These are phyloP conservation scores for Sussaba pulchella DNA, from an alignment of 2,888 invertebrate genomes.

Conservation along the genomic window DNA sequence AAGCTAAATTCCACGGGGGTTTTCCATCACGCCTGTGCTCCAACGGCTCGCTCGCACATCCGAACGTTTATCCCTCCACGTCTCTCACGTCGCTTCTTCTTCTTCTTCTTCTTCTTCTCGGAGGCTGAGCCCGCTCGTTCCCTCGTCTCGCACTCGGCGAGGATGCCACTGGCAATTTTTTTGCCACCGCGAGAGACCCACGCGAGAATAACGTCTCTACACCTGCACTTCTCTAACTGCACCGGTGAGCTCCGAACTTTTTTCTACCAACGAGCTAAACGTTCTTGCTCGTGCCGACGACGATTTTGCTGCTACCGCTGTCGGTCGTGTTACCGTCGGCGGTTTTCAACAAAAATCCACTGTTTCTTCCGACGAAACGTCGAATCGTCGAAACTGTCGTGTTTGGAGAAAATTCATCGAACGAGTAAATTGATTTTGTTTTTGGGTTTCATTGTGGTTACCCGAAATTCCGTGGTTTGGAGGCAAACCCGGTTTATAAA, in stretches of 20 bases:
- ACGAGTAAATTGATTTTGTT: not conserved
- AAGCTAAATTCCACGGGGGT: conserved; percentile 56
- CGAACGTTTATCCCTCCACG: conserved; percentile 31
- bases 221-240: conserved; percentile 31
- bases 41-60: conserved; percentile 17
- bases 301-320: too few relatives aligned
- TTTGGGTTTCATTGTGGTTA: too few relatives aligned
- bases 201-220: conserved; percentile 46
- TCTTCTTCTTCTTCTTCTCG: conserved; percentile 4
- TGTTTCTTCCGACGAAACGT: not conserved
- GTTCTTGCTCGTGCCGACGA: conserved; percentile 27
- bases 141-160: conserved; percentile 21
- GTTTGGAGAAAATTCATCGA: not conserved
- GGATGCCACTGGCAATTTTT: conserved; percentile 40
- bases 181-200: conserved; percentile 18
- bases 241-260: conserved; percentile 23
- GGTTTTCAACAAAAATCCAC: not conserved
- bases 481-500: too few relatives aligned
- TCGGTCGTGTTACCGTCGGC: not conserved
- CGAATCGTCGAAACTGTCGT: not conserved
- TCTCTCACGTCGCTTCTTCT: conserved; percentile 13
- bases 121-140: not conserved
- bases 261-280: conserved; percentile 27
- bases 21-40: conserved; percentile 55
- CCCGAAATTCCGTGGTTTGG: too few relatives aligned